Evolutionary conservation across 1,140 invertebrate genomes (phyloP), one percentile per base, ranked within the genome.

Genomic region (Sycophila sp.): DNA sequence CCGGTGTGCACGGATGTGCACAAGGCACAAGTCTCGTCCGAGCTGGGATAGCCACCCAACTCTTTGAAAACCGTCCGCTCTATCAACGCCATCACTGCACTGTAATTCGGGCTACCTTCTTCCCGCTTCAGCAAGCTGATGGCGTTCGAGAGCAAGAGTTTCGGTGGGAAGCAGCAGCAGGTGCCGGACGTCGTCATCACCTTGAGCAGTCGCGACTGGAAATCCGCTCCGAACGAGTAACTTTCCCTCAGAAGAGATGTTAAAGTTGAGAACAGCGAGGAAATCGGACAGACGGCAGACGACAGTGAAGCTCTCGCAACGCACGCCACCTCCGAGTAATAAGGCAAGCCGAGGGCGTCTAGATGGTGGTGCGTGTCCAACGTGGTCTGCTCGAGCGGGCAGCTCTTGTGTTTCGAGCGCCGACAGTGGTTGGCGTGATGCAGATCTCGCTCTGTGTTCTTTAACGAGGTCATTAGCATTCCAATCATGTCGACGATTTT

Each of bases 151-250:
- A 89, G 53, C 2, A 88, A 69, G 8, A 73, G 76, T 24, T 79
- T 85, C 0, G 89, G 85, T 6, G 90, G 88, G 72, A 91, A 89
- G 76, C 91, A 92, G 66, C 90, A 92, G 75, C 91, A 92, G 0
- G 88, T 89, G 5, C 90, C 90, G 53, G 87, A 88, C 10, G 81
- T 79, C 15, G 87, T 85, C 81, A 88, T 88, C 2, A 88, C 87
- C 62, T 87, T 87, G 3, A 91, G 79, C 7, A 90, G 73, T 69
- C 88, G 85, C 15, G 86, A 76, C 40, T 87, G 80, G 2, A 91
- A 71, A 19, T 87, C 84, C 3, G 74, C 73, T 6, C 75, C 69
- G 8, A 85, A 85, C 0, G 81, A 78, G 5, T 87, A 77, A 1
- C 86, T 76, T 22, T 87, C 83, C 11, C 87, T 82, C 2, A 89